Evolutionary conservation across 2,113 vertebrate species (phyloP).

Genomic region (Gambusia affinis): DNA sequence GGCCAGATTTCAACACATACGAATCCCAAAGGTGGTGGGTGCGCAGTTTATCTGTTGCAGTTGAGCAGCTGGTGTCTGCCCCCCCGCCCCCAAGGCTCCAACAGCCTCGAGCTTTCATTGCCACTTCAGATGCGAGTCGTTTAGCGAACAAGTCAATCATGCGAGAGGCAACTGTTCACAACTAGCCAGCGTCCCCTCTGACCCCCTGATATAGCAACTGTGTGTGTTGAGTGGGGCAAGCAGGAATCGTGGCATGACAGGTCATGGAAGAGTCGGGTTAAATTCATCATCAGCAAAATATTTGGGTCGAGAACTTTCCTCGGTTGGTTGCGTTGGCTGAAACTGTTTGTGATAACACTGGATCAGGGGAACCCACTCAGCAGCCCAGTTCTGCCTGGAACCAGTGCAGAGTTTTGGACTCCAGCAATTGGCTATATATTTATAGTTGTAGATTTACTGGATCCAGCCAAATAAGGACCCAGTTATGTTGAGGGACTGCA

Average conservation of each 20-base stretch:
- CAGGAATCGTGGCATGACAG: slow-evolving; percentile 37
- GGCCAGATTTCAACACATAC: slow-evolving; percentile 56
- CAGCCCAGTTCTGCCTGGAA: slow-evolving; percentile 12
- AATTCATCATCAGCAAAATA: slow-evolving; percentile 67
- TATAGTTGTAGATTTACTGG: slow-evolving; percentile 2
- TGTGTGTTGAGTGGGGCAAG: slow-evolving; percentile 23
- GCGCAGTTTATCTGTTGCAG: slow-evolving; percentile 68
- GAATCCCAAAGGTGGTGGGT: slow-evolving; percentile 50
- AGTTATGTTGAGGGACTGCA: slow-evolving; percentile 7
- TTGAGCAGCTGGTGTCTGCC: slow-evolving; percentile 75
- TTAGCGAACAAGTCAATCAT: slow-evolving; percentile 77
- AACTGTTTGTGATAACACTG: slow-evolving; percentile 31
- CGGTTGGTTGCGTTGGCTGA: slow-evolving; percentile 32
- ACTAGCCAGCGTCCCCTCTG: slow-evolving; percentile 51
- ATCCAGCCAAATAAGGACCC: slow-evolving; percentile 7
- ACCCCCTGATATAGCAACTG: slow-evolving; percentile 47
- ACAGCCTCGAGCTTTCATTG: slow-evolving; percentile 56
- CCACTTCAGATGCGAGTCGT: slow-evolving; percentile 69
- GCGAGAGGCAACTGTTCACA: slow-evolving; percentile 59
- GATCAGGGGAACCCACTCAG: slow-evolving; percentile 5
- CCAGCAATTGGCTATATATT: slow-evolving; percentile 4
- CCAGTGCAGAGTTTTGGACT: neutral
- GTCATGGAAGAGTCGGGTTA: slow-evolving; percentile 67
- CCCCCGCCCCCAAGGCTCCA: slow-evolving; percentile 48
- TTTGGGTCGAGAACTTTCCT: slow-evolving; percentile 47